Percentiles rank a stretch among this genome's conserved stretches.
phyloP scores from a whole-genome alignment of 2,113 vertebrate species.

The Dasyornis broadbenti region DNA sequence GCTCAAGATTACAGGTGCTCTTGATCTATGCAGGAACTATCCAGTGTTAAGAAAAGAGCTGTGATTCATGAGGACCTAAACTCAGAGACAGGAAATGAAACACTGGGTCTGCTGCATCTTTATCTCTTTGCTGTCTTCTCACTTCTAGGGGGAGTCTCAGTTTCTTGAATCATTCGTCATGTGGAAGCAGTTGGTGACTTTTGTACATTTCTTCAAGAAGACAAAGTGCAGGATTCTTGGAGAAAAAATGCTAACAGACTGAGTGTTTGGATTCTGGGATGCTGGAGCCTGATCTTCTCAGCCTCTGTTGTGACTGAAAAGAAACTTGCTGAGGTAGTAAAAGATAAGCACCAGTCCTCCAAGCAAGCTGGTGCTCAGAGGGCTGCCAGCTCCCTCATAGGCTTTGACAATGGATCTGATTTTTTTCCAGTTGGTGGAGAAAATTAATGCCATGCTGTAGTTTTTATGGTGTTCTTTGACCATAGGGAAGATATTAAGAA shows the following conservation, averaged over 20 bases:
- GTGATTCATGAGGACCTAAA: background rate
- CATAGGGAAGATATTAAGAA: background rate
- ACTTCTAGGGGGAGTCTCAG: background rate
- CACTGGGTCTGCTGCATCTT: background rate
- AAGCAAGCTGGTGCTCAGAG: background rate
- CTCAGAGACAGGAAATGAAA: background rate
- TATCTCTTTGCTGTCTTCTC: background rate
- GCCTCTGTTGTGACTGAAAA: background rate
- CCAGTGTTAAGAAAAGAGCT: background rate
- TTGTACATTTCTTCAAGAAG: background rate
- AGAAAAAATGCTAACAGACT: background rate
- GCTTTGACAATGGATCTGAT: background rate
- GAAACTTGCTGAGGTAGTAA: background rate
- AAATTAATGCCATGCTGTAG: background rate
- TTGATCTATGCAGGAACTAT: background rate
- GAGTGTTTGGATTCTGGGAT: background rate
- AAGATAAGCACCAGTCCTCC: background rate
- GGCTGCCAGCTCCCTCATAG: background rate
- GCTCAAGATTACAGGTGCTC: background rate
- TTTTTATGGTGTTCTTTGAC: background rate
- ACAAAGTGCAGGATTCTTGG: background rate
- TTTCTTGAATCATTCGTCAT: background rate
- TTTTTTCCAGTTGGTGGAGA: background rate
- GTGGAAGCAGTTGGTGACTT: background rate
- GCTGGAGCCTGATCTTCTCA: background rate